Percentiles rank a stretch among this genome's conserved stretches.
phyloP scores from a whole-genome alignment of 2,113 vertebrate species.

The Cepphus grylle region DNA sequence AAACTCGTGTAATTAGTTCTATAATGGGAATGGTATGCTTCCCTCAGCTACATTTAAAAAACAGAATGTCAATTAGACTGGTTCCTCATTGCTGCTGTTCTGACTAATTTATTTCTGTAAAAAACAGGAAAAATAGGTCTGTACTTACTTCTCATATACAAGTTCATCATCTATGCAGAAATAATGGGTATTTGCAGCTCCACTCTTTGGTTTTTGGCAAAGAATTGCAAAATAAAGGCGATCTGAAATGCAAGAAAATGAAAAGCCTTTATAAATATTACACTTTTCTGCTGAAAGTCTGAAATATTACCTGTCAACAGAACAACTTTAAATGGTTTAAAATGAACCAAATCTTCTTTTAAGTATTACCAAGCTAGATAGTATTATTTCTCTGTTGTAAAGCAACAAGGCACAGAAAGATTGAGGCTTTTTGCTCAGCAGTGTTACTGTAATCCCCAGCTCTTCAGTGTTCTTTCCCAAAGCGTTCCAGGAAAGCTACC shows the following conservation, averaged over 20 bases:
- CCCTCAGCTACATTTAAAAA: background rate
- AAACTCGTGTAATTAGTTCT: background rate
- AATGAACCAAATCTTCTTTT: background rate
- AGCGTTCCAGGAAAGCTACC: background rate
- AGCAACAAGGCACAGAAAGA: background rate
- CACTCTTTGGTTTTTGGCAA: constrained; percentile 90
- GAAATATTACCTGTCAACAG: background rate
- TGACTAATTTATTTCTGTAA: background rate
- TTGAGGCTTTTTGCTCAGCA: background rate
- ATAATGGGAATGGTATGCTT: background rate
- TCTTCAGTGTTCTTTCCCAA: background rate
- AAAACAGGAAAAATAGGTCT: background rate
- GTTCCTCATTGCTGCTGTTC: background rate
- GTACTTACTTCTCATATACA: constrained; percentile 95
- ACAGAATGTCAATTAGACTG: background rate
- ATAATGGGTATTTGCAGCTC: constrained; percentile 86
- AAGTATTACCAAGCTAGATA: background rate
- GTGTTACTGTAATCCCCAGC: accelerated
- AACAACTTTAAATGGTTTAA: background rate
- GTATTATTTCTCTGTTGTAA: background rate
- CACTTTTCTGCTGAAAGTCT: background rate
- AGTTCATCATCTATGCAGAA: constrained; percentile 96
- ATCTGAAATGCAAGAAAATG: constrained; percentile 81
- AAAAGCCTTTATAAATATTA: background rate
- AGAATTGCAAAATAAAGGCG: constrained; percentile 95